Percentiles rank a stretch among this genome's conserved stretches.
Evolutionary conservation across 1,140 invertebrate species (phyloP).

Genomic region (Cydia amplana): DNA sequence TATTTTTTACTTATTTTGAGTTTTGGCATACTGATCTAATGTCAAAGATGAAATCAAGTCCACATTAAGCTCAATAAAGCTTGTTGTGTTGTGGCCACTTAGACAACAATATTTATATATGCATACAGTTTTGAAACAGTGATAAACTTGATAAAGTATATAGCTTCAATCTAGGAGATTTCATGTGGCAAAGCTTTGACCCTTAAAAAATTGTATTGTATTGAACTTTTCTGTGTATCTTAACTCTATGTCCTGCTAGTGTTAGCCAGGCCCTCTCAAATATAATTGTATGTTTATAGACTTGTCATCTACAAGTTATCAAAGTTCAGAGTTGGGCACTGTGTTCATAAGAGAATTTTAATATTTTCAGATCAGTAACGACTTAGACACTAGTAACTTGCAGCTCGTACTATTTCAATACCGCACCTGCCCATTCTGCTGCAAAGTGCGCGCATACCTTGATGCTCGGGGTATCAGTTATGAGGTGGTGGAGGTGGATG

Average conservation of each 20-base stretch:
- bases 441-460: conserved; percentile 96
- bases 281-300: too few relatives aligned
- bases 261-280: too few relatives aligned
- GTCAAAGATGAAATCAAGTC: neutral
- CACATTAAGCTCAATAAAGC: too few relatives aligned
- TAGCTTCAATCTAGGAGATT: neutral
- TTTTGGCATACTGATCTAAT: neutral
- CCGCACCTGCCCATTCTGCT: conserved; percentile 99
- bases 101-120: too few relatives aligned
- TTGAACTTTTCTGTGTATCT: too few relatives aligned
- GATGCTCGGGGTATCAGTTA: conserved; percentile 97
- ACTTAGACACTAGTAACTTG: conserved; percentile 86
- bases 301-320: too few relatives aligned
- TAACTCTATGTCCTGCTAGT: too few relatives aligned
- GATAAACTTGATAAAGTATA: too few relatives aligned
- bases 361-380: conserved; percentile 80
- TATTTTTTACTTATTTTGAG: neutral
- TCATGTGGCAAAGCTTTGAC: neutral
- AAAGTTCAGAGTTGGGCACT: too few relatives aligned
- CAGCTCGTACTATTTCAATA: conserved; percentile 97
- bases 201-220: too few relatives aligned
- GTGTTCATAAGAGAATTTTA: neutral
- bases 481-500: conserved; percentile 98
- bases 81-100: too few relatives aligned
- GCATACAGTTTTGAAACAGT: too few relatives aligned